Percentiles rank a stretch among this genome's conserved stretches.
Evolutionary conservation across 2,888 invertebrate genomes (phyloP).

Genomic region (Epirrhoe tristata): DNA sequence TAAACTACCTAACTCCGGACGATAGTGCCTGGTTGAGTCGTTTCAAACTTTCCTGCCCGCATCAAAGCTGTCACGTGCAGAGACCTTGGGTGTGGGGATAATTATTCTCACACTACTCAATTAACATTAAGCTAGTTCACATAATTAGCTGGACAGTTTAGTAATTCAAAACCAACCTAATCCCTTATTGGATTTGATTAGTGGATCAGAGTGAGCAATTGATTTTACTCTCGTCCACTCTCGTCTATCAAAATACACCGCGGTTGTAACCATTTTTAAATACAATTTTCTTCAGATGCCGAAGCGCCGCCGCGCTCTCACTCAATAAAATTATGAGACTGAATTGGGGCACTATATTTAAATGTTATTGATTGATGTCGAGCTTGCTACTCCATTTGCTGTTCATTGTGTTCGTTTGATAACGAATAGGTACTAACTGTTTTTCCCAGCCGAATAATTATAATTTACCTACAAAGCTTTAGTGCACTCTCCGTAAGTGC

Average conservation of each 20-base stretch:
- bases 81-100: slow-evolving; percentile 35
- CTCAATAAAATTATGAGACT: neutral
- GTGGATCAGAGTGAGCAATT: no score
- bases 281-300: neutral
- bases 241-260: neutral
- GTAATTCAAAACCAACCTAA: neutral
- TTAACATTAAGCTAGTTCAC: slow-evolving; percentile 6
- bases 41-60: slow-evolving; percentile 41
- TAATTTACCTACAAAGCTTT: slow-evolving; percentile 11
- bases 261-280: neutral
- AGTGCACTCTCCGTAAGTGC: slow-evolving; percentile 10
- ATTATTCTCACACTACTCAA: slow-evolving; percentile 17
- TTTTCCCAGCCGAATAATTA: slow-evolving; percentile 3
- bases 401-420: neutral
- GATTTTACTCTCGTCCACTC: no score
- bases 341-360: neutral
- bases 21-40: slow-evolving; percentile 25
- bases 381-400: neutral
- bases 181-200: no score
- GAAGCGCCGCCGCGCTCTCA: neutral
- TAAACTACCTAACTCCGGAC: slow-evolving; percentile 9
- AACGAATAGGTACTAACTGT: neutral
- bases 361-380: neutral
- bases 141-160: neutral
- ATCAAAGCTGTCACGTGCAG: slow-evolving; percentile 54